Evolutionary conservation across 2,113 vertebrate species (phyloP).

Genomic region (Ranitomeya variabilis): DNA sequence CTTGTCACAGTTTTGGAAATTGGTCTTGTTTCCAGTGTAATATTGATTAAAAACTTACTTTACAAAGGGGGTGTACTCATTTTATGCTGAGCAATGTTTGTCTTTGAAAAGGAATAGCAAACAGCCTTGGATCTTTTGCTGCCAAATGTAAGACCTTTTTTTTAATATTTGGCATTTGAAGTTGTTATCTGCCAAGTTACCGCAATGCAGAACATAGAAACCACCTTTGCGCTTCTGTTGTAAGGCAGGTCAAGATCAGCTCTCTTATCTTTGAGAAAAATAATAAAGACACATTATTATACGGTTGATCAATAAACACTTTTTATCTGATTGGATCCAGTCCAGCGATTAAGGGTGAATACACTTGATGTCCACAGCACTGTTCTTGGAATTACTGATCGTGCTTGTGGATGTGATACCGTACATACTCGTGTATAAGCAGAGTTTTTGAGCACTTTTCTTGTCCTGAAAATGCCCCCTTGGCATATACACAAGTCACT

Average conservation of each 20-base stretch:
- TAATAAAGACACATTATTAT: constrained; percentile 7
- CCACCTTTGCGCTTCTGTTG: constrained; percentile 16
- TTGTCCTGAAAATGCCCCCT: too few relatives aligned
- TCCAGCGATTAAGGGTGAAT: background rate
- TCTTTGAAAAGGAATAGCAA: background rate
- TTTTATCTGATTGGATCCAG: background rate
- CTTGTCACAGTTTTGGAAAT: too few relatives aligned
- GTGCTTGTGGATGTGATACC: background rate
- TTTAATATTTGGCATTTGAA: background rate
- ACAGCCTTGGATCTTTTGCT: background rate
- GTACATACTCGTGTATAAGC: background rate
- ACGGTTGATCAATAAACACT: background rate
- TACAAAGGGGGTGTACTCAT: too few relatives aligned
- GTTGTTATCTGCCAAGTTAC: background rate
- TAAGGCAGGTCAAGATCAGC: background rate
- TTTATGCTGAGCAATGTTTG: background rate
- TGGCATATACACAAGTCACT: too few relatives aligned
- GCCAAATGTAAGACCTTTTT: background rate
- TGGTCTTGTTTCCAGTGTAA: too few relatives aligned
- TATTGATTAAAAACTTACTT: too few relatives aligned
- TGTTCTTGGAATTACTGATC: background rate
- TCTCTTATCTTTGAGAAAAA: background rate
- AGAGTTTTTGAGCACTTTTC: too few relatives aligned
- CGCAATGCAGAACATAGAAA: background rate
- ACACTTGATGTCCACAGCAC: background rate